Evolutionary conservation across 2,113 vertebrate species (phyloP).

Genomic region (Vulpes ferrilata): DNA sequence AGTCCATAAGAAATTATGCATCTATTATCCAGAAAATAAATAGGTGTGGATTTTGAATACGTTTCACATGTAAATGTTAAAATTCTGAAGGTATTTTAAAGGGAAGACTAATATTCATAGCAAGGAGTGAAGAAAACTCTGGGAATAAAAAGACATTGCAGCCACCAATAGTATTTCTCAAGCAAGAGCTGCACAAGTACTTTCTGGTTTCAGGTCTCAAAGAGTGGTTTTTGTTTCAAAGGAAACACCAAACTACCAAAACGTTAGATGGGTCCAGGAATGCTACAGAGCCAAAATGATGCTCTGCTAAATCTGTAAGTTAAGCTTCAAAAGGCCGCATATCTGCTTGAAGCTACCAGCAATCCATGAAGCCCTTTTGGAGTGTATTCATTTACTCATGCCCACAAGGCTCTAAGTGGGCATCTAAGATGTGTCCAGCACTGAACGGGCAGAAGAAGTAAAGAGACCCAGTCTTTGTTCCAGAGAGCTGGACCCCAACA

Average conservation of each 20-base stretch:
- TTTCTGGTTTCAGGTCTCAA: slow-evolving; percentile 1
- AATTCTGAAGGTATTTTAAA: background rate
- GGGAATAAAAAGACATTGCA: background rate
- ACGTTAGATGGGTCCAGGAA: background rate
- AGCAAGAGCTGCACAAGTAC: background rate
- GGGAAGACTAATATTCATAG: slow-evolving; percentile 1
- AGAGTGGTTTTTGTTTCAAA: background rate
- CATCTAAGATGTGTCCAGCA: background rate
- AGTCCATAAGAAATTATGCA: background rate
- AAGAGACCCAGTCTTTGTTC: too few relatives aligned
- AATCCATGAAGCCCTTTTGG: background rate
- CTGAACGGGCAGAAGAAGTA: background rate
- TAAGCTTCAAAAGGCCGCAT: background rate
- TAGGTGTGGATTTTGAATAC: slow-evolving; percentile 11
- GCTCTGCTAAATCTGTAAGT: background rate
- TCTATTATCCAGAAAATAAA: slow-evolving; percentile 50
- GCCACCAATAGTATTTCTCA: background rate
- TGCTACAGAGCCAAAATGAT: background rate
- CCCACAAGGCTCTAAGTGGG: too few relatives aligned
- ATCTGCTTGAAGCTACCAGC: background rate
- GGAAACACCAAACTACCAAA: slow-evolving; percentile 8
- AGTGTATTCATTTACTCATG: background rate
- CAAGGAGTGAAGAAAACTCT: background rate
- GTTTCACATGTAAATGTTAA: background rate
- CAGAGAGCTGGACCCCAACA: background rate